Percentiles rank a stretch among this genome's conserved stretches.
Conservation (phyloP, 2,888 invertebrate species). For the Capitulum mitella region DNA sequence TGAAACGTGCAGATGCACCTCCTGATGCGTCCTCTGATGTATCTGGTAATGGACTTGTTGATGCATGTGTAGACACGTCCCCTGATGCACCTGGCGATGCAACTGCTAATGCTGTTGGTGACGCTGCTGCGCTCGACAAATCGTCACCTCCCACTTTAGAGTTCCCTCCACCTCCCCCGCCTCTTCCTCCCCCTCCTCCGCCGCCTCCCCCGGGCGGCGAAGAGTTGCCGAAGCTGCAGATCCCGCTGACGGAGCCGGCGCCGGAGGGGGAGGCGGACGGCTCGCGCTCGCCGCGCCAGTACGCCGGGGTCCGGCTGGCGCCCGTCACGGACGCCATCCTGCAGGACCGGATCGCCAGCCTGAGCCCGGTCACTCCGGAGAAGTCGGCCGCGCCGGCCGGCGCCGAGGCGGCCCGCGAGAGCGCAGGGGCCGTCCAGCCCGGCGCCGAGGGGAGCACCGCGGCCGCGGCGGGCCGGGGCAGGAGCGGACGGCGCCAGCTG, state of each 20-base stretch:
- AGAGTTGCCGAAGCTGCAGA: neutral
- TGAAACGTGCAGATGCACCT: no score
- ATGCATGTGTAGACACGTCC: no score
- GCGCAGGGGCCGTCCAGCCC: no score
- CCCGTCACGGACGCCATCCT: constrained; percentile 2
- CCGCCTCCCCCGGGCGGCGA: neutral
- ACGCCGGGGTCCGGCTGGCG: neutral
- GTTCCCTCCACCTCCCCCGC: neutral
- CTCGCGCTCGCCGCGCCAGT: neutral
- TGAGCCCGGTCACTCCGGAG: neutral
- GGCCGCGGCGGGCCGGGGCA: no score
- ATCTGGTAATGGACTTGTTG: no score
- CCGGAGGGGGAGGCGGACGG: neutral
- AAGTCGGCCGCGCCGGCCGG: neutral
- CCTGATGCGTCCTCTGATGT: no score
- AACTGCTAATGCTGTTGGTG: neutral
- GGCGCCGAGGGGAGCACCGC: no score
- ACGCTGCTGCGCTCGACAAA: neutral
- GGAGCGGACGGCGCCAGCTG: neutral
- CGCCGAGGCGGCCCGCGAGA: no score
- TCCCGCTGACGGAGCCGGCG: neutral
- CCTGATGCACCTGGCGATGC: no score
- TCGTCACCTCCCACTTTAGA: neutral
- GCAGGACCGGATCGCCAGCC: neutral
- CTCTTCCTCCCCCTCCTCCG: neutral